A percentile compares a stretch with the other conserved stretches of the same genome.
phyloP scores from a whole-genome alignment of 2,113 vertebrate genomes.

The Sander lucioperca region DNA sequence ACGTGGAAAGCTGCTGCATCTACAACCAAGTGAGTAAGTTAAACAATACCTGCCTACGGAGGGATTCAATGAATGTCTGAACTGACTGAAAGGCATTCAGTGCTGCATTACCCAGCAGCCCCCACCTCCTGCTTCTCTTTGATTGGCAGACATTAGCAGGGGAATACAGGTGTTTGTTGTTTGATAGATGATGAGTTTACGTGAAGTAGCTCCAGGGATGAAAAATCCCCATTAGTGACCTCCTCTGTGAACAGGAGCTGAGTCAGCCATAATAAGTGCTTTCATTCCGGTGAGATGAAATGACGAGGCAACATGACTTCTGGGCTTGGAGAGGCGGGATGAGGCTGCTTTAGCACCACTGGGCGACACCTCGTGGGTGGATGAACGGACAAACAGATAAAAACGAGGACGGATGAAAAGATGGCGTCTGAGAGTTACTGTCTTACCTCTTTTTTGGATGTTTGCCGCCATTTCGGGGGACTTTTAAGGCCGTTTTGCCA shows the following conservation, averaged over 20 bases:
- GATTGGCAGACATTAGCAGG: slow-evolving; percentile 54
- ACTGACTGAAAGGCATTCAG: slow-evolving; percentile 59
- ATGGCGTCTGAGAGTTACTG: slow-evolving; percentile 41
- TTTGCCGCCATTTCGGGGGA: slow-evolving; percentile 85
- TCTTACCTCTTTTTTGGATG: slow-evolving; percentile 88
- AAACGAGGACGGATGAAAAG: slow-evolving; percentile 56
- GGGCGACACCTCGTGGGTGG: slow-evolving; percentile 67
- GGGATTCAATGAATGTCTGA: slow-evolving; percentile 54
- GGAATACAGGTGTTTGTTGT: slow-evolving; percentile 74
- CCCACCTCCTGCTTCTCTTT: slow-evolving; percentile 42
- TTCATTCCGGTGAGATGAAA: slow-evolving; percentile 69
- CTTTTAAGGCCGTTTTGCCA: slow-evolving; percentile 87
- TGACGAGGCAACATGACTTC: slow-evolving; percentile 71
- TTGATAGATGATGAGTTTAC: slow-evolving; percentile 62
- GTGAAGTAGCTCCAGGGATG: slow-evolving; percentile 68
- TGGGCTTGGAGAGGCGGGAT: slow-evolving; percentile 47
- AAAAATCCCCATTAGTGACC: slow-evolving; percentile 75
- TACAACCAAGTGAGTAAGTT: slow-evolving; percentile 10
- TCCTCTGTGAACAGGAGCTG: slow-evolving; percentile 61
- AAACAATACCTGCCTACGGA: slow-evolving; percentile 43
- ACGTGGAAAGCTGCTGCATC: slow-evolving; percentile 12
- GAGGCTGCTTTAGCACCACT: slow-evolving; percentile 56
- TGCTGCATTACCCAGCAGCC: slow-evolving; percentile 52
- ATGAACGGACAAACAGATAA: slow-evolving; percentile 70
- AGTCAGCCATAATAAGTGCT: slow-evolving; percentile 77